Conservation (phyloP, 2,113 vertebrate species). For the Corythornis cristatus region DNA sequence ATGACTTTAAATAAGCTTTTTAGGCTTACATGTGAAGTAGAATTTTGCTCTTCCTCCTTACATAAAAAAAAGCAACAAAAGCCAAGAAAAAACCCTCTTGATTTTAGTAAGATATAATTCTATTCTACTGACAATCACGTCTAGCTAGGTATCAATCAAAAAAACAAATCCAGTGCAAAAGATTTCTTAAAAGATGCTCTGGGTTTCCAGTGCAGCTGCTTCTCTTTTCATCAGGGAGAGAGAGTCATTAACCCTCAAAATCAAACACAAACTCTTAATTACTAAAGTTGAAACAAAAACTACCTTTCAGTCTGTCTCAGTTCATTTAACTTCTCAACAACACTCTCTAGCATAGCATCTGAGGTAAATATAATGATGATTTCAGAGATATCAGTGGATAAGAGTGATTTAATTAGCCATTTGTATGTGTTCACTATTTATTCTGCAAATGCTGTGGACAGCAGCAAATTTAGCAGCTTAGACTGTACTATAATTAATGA, state of each 20-base stretch:
- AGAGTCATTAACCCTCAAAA: slow-evolving; percentile 24
- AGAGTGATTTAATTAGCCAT: not conserved
- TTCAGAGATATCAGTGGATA: not conserved
- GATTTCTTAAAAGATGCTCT: slow-evolving; percentile 24
- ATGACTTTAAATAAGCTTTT: slow-evolving; percentile 71
- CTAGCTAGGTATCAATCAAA: slow-evolving; percentile 52
- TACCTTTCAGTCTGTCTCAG: not conserved
- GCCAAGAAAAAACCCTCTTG: not conserved
- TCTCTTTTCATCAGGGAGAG: not conserved
- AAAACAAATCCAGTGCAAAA: slow-evolving; percentile 2
- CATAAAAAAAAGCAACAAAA: not conserved
- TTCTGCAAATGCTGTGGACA: not conserved
- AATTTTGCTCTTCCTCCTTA: slow-evolving; percentile 27
- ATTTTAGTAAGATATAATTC: slow-evolving; percentile 29
- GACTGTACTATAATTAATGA: not conserved
- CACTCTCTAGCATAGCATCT: not conserved
- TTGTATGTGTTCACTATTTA: not conserved
- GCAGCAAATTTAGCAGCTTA: not conserved
- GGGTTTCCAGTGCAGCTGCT: not conserved
- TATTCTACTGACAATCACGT: slow-evolving; percentile 31
- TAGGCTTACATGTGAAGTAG: slow-evolving; percentile 27
- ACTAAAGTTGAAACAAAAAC: not conserved
- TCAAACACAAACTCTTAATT: not conserved
- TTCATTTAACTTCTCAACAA: not conserved
- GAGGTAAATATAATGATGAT: not conserved